These are phyloP conservation scores for Lysandra bellargus DNA, from an alignment of 2,888 invertebrate genomes.

Conservation along the genomic window DNA sequence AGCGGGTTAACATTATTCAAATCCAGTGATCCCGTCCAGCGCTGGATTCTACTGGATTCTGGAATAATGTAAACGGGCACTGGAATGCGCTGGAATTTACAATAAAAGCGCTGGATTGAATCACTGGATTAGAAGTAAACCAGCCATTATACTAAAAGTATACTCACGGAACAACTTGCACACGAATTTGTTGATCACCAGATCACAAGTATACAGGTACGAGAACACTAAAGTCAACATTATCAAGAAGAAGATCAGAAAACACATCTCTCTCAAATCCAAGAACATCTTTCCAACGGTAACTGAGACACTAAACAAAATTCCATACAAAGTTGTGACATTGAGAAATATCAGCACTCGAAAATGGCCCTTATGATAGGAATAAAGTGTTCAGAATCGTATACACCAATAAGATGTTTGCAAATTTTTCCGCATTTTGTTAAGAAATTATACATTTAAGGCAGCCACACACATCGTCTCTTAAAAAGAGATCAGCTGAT, in stretches of 20 bases:
- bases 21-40: too few species aligned
- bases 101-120: too few species aligned
- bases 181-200: constrained; percentile 56
- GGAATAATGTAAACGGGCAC: too few species aligned
- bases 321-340: background rate
- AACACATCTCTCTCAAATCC: constrained; percentile 54
- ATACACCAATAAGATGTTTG: background rate
- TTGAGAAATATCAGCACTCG: background rate
- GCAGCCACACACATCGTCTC: background rate
- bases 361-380: background rate
- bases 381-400: background rate
- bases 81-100: too few species aligned
- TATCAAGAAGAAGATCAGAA: constrained; percentile 52
- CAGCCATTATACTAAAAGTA: background rate
- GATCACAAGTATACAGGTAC: constrained; percentile 65
- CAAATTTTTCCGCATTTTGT: background rate
- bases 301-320: constrained; percentile 25
- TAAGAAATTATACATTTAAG: background rate
- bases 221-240: constrained; percentile 55
- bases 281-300: constrained; percentile 53
- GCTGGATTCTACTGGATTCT: too few species aligned
- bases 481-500: background rate
- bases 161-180: constrained; percentile 66
- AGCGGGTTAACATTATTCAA: too few species aligned
- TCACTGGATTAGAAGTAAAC: too few species aligned